A percentile compares a stretch with the other conserved stretches of the same genome.
Conservation (phyloP, 1,140 invertebrate genomes). For the Helicoverpa zea region DNA sequence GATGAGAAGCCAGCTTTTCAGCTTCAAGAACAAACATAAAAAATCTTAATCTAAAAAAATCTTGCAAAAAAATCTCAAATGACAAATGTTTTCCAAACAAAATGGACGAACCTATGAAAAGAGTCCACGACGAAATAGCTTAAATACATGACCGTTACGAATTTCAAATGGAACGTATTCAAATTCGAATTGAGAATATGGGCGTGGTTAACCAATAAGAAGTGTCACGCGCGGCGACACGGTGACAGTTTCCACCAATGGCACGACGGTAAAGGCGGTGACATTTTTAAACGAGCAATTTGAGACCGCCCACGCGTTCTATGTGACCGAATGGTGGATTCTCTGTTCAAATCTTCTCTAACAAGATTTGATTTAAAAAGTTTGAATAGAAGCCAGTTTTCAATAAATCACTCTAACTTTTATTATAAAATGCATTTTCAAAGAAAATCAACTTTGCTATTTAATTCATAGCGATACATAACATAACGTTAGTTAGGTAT, state of each 20-base stretch:
- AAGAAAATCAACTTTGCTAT: too few species aligned
- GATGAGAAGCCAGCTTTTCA: not conserved
- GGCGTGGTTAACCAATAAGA: constrained; percentile 73
- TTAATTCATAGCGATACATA: too few species aligned
- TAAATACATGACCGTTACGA: constrained; percentile 20
- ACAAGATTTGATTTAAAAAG: too few species aligned
- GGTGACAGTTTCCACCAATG: constrained; percentile 82
- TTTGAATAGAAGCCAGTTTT: too few species aligned
- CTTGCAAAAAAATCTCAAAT: not conserved
- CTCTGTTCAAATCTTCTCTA: not conserved
- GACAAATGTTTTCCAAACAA: not conserved
- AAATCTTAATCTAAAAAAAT: not conserved
- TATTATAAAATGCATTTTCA: too few species aligned
- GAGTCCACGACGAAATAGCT: not conserved
- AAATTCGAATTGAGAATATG: constrained; percentile 71
- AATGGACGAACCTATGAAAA: constrained; percentile 3
- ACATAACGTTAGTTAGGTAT: too few species aligned
- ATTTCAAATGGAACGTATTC: constrained; percentile 34
- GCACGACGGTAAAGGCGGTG: constrained; percentile 63
- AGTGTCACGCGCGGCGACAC: constrained; percentile 79
- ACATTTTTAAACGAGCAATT: constrained; percentile 74
- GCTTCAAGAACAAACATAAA: not conserved
- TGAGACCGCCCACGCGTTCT: constrained; percentile 65
- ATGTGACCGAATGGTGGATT: constrained; percentile 12
- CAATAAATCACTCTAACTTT: too few species aligned